Conservation (phyloP, 1,140 invertebrate genomes). For the Temnothorax nylanderi region DNA sequence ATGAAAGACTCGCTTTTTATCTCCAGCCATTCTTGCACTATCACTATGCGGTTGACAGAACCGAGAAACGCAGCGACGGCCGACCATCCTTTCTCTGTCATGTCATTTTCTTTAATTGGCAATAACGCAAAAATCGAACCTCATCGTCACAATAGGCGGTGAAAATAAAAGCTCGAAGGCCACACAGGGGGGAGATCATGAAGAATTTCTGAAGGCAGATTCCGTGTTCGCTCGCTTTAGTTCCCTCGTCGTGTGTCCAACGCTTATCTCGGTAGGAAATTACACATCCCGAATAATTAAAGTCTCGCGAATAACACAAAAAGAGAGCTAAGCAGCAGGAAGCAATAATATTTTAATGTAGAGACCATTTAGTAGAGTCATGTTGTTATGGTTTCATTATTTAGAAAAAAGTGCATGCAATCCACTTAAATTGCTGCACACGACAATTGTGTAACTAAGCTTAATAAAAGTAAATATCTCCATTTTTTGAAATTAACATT, state of each 20-base stretch:
- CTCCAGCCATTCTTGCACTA: background rate
- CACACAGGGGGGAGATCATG: background rate
- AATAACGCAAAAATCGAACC: conserved; percentile 40
- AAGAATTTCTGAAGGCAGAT: conserved; percentile 6
- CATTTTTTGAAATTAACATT: background rate
- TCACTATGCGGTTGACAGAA: background rate
- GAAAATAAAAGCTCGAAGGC: background rate
- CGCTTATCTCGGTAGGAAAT: background rate
- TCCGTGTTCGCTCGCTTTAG: background rate
- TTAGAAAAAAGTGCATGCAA: conserved; percentile 18
- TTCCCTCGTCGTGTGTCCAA: background rate
- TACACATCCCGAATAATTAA: background rate
- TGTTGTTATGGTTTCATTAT: conserved; percentile 1
- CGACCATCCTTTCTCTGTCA: background rate
- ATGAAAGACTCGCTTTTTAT: conserved; percentile 31
- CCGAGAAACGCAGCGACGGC: background rate
- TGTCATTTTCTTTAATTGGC: conserved; percentile 53
- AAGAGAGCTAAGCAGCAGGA: background rate
- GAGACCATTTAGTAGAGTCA: background rate
- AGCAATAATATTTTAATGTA: conserved; percentile 21
- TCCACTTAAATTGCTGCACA: background rate
- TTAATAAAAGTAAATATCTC: background rate
- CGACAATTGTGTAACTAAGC: background rate
- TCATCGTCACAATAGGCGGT: background rate
- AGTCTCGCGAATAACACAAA: background rate